phyloP scores from a whole-genome alignment of 2,888 invertebrate species.

The Platycheirus albimanus region DNA sequence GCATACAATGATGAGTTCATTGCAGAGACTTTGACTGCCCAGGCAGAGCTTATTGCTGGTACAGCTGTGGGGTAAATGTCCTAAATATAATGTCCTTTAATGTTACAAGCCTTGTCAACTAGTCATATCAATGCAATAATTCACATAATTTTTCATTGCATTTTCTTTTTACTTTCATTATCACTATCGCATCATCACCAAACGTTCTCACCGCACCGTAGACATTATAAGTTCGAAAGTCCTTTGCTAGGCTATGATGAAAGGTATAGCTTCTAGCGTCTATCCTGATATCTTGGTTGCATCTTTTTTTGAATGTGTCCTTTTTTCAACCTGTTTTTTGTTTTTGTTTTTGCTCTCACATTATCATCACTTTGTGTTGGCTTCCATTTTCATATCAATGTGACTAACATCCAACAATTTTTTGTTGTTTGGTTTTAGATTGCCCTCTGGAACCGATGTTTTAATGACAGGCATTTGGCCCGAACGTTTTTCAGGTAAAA shows the following conservation, averaged over 20 bases:
- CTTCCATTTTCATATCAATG: slow-evolving; percentile 36
- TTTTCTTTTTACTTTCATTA: slow-evolving; percentile 41
- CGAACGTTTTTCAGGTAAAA: slow-evolving; percentile 85
- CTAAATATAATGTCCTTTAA: not conserved
- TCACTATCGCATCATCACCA: slow-evolving; percentile 66
- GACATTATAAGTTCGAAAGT: slow-evolving; percentile 81
- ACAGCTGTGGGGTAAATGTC: slow-evolving; percentile 91
- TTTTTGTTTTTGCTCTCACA: too few relatives aligned
- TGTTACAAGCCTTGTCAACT: too few relatives aligned
- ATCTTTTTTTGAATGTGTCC: not conserved
- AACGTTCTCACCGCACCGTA: slow-evolving; percentile 62
- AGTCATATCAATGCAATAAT: slow-evolving; percentile 13
- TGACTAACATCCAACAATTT: slow-evolving; percentile 76
- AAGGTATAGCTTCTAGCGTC: slow-evolving; percentile 79
- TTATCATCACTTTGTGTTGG: slow-evolving; percentile 14
- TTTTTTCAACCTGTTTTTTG: too few relatives aligned
- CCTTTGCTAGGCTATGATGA: slow-evolving; percentile 81
- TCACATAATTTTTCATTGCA: slow-evolving; percentile 53
- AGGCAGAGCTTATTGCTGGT: slow-evolving; percentile 93
- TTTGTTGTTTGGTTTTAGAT: slow-evolving; percentile 86
- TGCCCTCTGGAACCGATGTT: slow-evolving; percentile 85
- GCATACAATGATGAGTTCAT: slow-evolving; percentile 95
- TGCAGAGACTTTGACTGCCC: slow-evolving; percentile 91
- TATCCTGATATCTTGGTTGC: not conserved
- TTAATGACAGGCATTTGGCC: slow-evolving; percentile 83